phyloP scores from a whole-genome alignment of 2,888 invertebrate genomes.

The Timandra comae region DNA sequence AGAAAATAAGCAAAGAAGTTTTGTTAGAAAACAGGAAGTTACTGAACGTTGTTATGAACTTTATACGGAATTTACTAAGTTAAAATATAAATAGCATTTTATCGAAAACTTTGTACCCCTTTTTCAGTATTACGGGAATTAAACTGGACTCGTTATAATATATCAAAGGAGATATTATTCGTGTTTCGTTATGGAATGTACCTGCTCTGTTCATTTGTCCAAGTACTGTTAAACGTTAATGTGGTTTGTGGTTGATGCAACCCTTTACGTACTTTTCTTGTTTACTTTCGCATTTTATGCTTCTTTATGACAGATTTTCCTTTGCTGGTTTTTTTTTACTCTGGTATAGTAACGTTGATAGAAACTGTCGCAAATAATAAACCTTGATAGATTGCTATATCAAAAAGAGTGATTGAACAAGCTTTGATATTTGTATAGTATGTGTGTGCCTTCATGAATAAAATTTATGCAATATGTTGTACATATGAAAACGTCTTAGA shows the following conservation, averaged over 20 bases:
- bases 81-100: slow-evolving; percentile 44
- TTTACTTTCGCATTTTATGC: too few species aligned
- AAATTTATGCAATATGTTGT: too few species aligned
- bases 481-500: too few species aligned
- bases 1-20: slow-evolving; percentile 53
- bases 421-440: too few species aligned
- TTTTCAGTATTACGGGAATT: slow-evolving; percentile 18
- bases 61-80: slow-evolving; percentile 44
- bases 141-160: slow-evolving; percentile 16
- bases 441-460: too few species aligned
- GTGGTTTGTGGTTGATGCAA: slow-evolving; percentile 1
- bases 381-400: too few species aligned
- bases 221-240: background rate
- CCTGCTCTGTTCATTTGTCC: background rate
- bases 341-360: too few species aligned
- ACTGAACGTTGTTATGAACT: slow-evolving; percentile 53
- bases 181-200: slow-evolving; percentile 11
- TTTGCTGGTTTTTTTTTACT: too few species aligned
- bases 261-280: background rate
- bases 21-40: slow-evolving; percentile 40
- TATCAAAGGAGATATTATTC: slow-evolving; percentile 18
- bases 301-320: too few species aligned
- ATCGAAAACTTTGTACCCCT: slow-evolving; percentile 23
- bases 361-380: too few species aligned
- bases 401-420: too few species aligned